Conservation (phyloP, 2,888 invertebrate species). For the Stenoptilia bipunctidactyla region DNA sequence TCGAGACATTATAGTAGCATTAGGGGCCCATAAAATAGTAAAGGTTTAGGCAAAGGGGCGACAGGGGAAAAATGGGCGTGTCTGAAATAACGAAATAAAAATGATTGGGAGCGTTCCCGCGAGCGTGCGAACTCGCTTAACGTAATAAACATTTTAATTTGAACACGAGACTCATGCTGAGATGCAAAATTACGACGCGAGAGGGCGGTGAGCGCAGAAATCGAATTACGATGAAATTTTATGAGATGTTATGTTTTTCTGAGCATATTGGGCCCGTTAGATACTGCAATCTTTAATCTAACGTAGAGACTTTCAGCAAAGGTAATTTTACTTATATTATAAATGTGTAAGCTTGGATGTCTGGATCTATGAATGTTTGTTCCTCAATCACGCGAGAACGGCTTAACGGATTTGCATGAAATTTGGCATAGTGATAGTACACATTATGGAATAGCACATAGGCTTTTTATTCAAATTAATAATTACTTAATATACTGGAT, state of each 20-base stretch:
- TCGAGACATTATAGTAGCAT: conserved; percentile 53
- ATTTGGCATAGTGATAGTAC: no score
- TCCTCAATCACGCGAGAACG: no score
- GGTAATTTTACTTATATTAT: no score
- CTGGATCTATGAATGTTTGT: no score
- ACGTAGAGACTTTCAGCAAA: no score
- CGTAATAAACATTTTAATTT: conserved; percentile 71
- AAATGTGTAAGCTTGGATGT: no score
- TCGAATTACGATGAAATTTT: conserved; percentile 53
- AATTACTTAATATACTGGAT: no score
- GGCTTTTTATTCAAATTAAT: no score
- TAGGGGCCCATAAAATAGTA: conserved; percentile 52
- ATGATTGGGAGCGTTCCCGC: conserved; percentile 38
- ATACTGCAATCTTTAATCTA: no score
- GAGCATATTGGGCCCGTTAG: conserved; percentile 14
- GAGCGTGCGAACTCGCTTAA: conserved; percentile 65
- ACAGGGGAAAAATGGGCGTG: conserved; percentile 27
- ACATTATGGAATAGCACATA: no score
- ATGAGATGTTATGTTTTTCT: conserved; percentile 24
- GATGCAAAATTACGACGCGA: conserved; percentile 55
- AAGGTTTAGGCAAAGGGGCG: conserved; percentile 34
- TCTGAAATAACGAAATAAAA: conserved; percentile 61
- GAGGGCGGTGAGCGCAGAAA: conserved; percentile 51
- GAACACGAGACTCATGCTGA: conserved; percentile 66
- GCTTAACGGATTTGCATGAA: no score